Conservation (phyloP, 2,888 invertebrate genomes). For the Dasysyrphus albostriatus region DNA sequence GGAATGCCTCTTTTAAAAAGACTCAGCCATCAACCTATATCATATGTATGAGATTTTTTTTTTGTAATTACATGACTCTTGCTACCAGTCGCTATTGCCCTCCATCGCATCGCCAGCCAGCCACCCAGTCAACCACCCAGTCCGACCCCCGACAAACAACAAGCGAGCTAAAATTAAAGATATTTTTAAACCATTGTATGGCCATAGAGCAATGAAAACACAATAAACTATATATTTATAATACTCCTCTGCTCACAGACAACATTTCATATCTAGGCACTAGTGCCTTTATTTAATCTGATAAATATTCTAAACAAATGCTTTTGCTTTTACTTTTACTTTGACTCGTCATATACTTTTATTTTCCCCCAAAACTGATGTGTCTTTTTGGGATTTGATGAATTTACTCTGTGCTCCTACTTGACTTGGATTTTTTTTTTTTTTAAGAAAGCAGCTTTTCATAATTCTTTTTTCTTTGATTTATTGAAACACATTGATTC, state of each 20-base stretch:
- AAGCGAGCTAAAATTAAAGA: constrained; percentile 69
- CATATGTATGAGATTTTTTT: neutral
- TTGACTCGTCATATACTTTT: neutral
- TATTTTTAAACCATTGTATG: constrained; percentile 72
- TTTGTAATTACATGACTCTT: constrained; percentile 61
- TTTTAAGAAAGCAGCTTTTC: constrained; percentile 1
- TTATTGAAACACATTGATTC: constrained; percentile 30
- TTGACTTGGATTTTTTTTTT: constrained; percentile 22
- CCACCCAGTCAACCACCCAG: constrained; percentile 49
- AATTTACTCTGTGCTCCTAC: constrained; percentile 31
- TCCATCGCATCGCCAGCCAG: neutral
- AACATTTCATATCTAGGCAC: constrained; percentile 35
- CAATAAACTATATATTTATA: constrained; percentile 44
- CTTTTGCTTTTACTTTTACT: constrained; percentile 20
- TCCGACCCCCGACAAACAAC: constrained; percentile 59
- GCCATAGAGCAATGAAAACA: constrained; percentile 43
- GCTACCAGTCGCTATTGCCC: constrained; percentile 19
- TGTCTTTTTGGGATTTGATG: constrained; percentile 38
- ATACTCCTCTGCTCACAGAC: constrained; percentile 37
- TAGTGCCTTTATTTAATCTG: constrained; percentile 34
- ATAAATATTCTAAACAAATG: constrained; percentile 47
- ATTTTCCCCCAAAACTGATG: constrained; percentile 4
- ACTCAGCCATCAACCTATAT: neutral
- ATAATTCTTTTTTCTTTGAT: constrained; percentile 22
- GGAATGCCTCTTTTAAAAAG: constrained; percentile 51